Base-by-base conservation (phyloP, 2,888 invertebrate species). In the Tipula helvola region DNA sequence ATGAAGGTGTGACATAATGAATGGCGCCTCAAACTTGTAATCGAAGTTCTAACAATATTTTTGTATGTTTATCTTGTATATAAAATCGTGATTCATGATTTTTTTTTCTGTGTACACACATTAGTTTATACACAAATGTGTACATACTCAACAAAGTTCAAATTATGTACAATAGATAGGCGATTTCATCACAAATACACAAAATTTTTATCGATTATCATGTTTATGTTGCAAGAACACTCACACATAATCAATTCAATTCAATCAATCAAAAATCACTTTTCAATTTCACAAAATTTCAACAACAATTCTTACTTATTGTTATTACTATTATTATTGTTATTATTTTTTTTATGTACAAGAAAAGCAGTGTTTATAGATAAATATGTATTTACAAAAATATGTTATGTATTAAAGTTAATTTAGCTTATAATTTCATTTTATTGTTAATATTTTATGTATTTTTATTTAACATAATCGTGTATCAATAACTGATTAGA, bases 401-500 rank as follows among this genome's bases (percentile, higher is more conserved):
- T 71, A 71, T 71, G 71, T 71, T 71, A 71, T 71, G 71, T 71
- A 71, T 71, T 71, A 28, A 71, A 71, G 71, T 28, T 71, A 71
- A 71, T 71, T 71, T 71, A 28, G 71, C 71, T 71, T 71, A 71
- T 71, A 71, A 71, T 71, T 71, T 71, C 28, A 71, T 71, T 71
- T 71, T 71, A 71, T 71, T 71, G 71, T 71, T 71, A 71, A 71
- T 71, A 71, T 84, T 84, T 84, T 39, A 39, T 84, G 84, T 84
- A 41, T 84, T 86, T 36, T 86, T 44, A 44, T 47, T 86, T 44
- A 47, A 86, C 36, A 86, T 86, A 44, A 44, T 36, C 42, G 86
- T 47, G 44, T 44, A 86, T 86, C 44, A 86, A 86, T 86, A 86
- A 86, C 47, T 86, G 86, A 86, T 86, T 86, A 28, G 86, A 36